Percentiles rank a stretch among this genome's conserved stretches.
Conservation (phyloP, 2,113 vertebrate species). For the Melanerpes formicivorus region DNA sequence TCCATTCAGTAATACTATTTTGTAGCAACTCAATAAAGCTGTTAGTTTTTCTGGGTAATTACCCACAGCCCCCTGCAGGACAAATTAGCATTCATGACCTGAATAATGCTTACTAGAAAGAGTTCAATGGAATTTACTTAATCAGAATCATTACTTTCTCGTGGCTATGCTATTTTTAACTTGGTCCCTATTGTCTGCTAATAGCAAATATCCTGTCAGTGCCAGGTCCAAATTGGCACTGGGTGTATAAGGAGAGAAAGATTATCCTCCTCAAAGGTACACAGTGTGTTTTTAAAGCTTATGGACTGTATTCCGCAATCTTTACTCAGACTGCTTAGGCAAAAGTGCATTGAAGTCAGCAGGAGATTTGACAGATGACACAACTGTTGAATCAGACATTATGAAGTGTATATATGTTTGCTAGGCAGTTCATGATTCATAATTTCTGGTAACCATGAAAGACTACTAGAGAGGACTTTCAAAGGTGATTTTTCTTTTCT, state of each 20-base stretch:
- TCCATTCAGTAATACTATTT: conserved; percentile 76
- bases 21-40: conserved; percentile 83
- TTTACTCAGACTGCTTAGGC: conserved; percentile 31
- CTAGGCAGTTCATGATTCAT: neutral
- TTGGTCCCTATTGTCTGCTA: conserved; percentile 67
- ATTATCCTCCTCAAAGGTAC: conserved; percentile 33
- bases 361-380: conserved; percentile 39
- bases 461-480: conserved; percentile 28
- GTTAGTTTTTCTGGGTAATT: conserved; percentile 86
- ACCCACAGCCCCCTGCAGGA: conserved; percentile 83
- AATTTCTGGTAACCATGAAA: conserved; percentile 18
- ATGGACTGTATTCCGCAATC: conserved; percentile 5
- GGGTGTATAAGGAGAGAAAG: conserved; percentile 21
- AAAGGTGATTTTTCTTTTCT: conserved; percentile 20
- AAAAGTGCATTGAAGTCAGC: conserved; percentile 1
- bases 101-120: conserved; percentile 85
- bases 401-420: neutral
- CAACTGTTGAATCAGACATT: conserved; percentile 38
- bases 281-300: conserved; percentile 42
- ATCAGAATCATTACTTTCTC: conserved; percentile 82
- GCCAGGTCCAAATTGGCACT: conserved; percentile 63
- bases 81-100: conserved; percentile 87
- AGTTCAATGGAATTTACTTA: conserved; percentile 87
- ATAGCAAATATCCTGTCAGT: conserved; percentile 65
- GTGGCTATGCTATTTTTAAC: conserved; percentile 72